Percentiles rank a stretch among this genome's conserved stretches.
Conservation (phyloP, 2,888 invertebrate genomes). For the Merodon equestris region DNA sequence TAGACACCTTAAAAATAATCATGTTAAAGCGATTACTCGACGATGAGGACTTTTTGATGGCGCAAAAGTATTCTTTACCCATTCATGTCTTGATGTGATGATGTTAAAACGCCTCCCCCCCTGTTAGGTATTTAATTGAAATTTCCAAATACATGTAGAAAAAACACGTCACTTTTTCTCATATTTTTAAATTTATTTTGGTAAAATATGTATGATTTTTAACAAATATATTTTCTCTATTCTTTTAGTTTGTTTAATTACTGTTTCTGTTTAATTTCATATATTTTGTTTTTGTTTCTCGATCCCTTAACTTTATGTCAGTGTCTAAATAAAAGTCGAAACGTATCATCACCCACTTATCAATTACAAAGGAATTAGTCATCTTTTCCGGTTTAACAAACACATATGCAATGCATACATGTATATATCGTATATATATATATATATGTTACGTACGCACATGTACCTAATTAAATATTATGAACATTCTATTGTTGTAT, state of each 20-base stretch:
- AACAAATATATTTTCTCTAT: constrained; percentile 68
- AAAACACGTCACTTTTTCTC: constrained; percentile 24
- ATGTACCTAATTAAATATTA: constrained; percentile 26
- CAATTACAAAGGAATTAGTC: constrained; percentile 8
- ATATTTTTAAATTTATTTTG: constrained; percentile 64
- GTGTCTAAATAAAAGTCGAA: constrained; percentile 20
- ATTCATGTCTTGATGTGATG: no score
- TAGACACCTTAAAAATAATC: no score
- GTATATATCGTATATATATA: neutral
- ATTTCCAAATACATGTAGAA: no score
- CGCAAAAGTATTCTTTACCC: no score
- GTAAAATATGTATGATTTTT: constrained; percentile 68
- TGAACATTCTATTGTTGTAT: constrained; percentile 19
- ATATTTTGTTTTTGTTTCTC: constrained; percentile 26
- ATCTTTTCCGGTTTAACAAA: neutral
- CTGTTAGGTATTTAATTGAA: no score
- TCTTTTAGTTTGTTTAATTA: constrained; percentile 48
- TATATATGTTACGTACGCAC: neutral
- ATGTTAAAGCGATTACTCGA: no score
- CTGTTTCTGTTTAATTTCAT: constrained; percentile 21
- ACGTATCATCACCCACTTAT: constrained; percentile 21
- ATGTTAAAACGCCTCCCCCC: no score
- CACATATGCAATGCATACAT: no score
- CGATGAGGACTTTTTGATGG: no score
- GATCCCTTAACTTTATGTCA: no score